Base-by-base conservation (phyloP, 2,888 invertebrate genomes). In the Nematopogon swammerdamellus region DNA sequence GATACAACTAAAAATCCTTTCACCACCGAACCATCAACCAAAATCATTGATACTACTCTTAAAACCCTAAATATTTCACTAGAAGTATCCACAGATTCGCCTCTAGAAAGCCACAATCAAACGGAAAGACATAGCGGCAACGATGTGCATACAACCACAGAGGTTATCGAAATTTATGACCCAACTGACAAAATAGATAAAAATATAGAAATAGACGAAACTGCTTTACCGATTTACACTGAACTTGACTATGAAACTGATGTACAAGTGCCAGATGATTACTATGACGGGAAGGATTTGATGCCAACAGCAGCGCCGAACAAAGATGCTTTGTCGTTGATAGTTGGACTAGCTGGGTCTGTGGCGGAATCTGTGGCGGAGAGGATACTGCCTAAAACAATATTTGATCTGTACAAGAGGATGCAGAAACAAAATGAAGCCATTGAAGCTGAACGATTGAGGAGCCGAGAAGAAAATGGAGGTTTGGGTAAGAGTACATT, bases 391-490 rank as follows among this genome's bases (percentile, higher is more conserved):
- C 80, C 80, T 0, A 73, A 77, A 53, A 67, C 73, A 6, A 60
- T 80, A 1, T 71, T 63, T 52, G 79, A 80, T 52, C 53, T 80
- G 44, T 73, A 79, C 49, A 73, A 67, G 52, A 62, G 80, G 49
- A 76, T 80, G 72, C 80, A 80, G 59, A 65, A 61, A 48, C 80
- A 80, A 55, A 79, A 61, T 49, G 76, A 77, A 53, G 72, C 73
- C 6, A 53, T 80, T 48, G 80, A 80, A 58, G 72, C 73, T 0
- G 74, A 80, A 55, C 68, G 67, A 30, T 56, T 80, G 44, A 66
- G 80, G 52, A 80, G 80, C 55, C 64, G 71, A 18, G 80, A 80
- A 55, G 80, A 80, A 54, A 80, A 80, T 59, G 80, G 80, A 1
- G 80, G 80, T 11, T 57, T 80, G 42, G 80, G 80, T 80, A 59